Evolutionary conservation across 2,113 vertebrate species (phyloP).

Genomic region (Puma concolor): DNA sequence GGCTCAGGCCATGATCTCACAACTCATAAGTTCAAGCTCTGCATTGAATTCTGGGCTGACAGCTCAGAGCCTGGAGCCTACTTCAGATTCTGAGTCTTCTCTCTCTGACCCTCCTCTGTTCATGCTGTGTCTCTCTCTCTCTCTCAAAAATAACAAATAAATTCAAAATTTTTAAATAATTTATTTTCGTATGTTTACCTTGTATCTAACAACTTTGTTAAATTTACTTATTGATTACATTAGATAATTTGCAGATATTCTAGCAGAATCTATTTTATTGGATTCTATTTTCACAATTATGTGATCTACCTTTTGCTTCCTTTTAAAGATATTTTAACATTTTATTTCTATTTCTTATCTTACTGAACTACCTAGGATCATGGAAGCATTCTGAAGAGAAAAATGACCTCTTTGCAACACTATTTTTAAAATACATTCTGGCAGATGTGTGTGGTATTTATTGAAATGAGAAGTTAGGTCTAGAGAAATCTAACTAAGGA

Average conservation of each 20-base stretch:
- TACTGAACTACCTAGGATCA: background rate
- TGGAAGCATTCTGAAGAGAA: background rate
- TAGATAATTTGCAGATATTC: background rate
- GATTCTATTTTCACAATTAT: background rate
- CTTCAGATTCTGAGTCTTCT: no score
- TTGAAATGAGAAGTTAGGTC: background rate
- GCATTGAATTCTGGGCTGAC: no score
- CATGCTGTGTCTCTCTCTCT: no score
- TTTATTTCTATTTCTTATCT: background rate
- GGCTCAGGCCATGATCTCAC: no score
- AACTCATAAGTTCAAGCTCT: no score
- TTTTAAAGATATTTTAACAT: background rate
- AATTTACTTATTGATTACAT: constrained; percentile 4
- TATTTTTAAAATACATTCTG: constrained; percentile 30
- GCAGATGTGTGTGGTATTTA: background rate
- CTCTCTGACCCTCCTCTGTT: no score
- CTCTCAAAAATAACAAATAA: no score
- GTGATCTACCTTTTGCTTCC: background rate
- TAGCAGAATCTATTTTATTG: background rate
- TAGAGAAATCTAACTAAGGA: background rate
- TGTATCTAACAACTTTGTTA: background rate
- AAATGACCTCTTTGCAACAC: background rate
- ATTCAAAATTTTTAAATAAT: background rate
- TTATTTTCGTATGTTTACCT: background rate
- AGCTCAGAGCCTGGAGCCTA: no score